Base-by-base conservation (phyloP, 2,888 invertebrate genomes). In the Portevinia maculata region DNA sequence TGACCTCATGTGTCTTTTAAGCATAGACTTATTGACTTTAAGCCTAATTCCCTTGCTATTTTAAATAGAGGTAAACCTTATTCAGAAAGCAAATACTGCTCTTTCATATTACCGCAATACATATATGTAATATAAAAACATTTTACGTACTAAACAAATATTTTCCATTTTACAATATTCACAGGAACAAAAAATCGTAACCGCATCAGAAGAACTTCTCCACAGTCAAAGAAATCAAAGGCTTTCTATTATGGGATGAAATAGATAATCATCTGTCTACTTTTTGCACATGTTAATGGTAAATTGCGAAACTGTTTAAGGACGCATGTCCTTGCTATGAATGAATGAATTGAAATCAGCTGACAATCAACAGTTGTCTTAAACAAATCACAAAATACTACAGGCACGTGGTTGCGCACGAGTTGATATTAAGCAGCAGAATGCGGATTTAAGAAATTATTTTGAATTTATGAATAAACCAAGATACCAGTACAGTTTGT, bases 381-480 rank as follows among this genome's bases (percentile, higher is more conserved):
- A 44, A 24, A 74, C 30, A 37, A 9, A 24, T 59, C n/a, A 37
- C n/a, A 19, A 70, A 53, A 30, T 13, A 67, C 0, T 8, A 19
- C 4, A 8, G 17, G 8, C 76, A 83, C 50, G 17, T 84, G 69
- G 48, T 15, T 84, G 84, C 84, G 84, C 84, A 79, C 69, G 84
- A 84, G 84, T 84, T 52, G 79, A 74, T 79, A 7, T 64, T 79
- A 73, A 79, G 84, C 84, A 1, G 2, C n/a, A 11, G 8, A 24
- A n/a, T 21, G 30, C 24, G 15, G 13, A 55, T 28, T 37, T 1
- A 6, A 11, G 34, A 48, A 30, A 4, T 7, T 28, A 8, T 32
- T 41, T 67, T 46, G 21, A 30, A 32, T 52, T 76, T 17, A 73
- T 67, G 50, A 78, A 78, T 78, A 41, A 30, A 34, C 34, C 13